Percentiles rank a stretch among this genome's conserved stretches.
phyloP scores from a whole-genome alignment of 2,113 vertebrate species.

The Myocastor coypus region DNA sequence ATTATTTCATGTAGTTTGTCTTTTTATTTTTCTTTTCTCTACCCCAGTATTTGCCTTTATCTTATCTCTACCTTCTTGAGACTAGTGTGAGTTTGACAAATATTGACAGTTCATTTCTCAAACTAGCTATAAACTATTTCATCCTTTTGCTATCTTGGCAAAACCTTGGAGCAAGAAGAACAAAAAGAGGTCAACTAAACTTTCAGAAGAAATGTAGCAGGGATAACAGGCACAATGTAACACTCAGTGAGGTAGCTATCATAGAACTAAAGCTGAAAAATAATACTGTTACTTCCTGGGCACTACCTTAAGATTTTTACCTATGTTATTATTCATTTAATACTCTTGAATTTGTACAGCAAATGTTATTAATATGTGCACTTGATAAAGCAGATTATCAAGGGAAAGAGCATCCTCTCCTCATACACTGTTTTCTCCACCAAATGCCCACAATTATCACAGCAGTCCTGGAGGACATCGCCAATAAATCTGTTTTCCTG shows the following conservation, averaged over 20 bases:
- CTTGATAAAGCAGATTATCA: neutral
- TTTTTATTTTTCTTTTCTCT: neutral
- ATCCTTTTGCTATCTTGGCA: constrained; percentile 8
- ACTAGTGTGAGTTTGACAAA: neutral
- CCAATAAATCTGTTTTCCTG: neutral
- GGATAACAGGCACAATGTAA: neutral
- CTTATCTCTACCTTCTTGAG: neutral
- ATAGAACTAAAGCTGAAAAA: neutral
- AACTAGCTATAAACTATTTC: constrained; percentile 5
- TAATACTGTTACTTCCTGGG: neutral
- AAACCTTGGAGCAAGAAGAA: neutral
- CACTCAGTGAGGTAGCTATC: neutral
- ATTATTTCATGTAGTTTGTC: neutral
- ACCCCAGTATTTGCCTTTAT: neutral
- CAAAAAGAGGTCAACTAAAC: constrained; percentile 4
- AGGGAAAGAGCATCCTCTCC: neutral
- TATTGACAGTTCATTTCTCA: constrained; percentile 1
- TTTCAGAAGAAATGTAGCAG: neutral
- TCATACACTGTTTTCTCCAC: neutral
- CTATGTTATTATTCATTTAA: neutral
- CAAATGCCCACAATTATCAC: neutral
- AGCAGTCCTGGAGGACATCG: neutral
- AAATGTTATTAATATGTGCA: neutral
- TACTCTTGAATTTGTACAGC: neutral
- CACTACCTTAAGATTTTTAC: neutral